These are phyloP conservation scores for Heliornis fulica DNA, from an alignment of 2,113 vertebrate species.

Conservation along the genomic window DNA sequence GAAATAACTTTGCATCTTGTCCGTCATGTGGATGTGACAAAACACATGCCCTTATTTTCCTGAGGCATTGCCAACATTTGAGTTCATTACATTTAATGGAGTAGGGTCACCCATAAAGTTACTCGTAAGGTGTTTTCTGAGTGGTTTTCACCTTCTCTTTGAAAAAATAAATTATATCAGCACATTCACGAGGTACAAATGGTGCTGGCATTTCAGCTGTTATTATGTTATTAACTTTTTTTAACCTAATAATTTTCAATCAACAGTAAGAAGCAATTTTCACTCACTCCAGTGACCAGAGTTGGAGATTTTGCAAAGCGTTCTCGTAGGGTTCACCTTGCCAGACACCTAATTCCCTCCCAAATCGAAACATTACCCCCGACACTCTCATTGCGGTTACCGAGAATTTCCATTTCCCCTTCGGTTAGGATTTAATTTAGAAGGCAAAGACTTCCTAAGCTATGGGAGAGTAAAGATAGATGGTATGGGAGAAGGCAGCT, in stretches of 20 bases:
- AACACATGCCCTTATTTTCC: slow-evolving; percentile 46
- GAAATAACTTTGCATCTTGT: slow-evolving; percentile 39
- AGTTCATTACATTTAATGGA: slow-evolving; percentile 55
- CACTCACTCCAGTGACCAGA: slow-evolving; percentile 32
- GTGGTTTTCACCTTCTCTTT: slow-evolving; percentile 53
- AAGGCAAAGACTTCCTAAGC: slow-evolving; percentile 62
- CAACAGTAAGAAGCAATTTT: slow-evolving; percentile 51
- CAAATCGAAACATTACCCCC: slow-evolving; percentile 38
- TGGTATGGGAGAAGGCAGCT: slow-evolving; percentile 62
- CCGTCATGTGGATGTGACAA: slow-evolving; percentile 36
- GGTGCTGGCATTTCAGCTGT: slow-evolving; percentile 58
- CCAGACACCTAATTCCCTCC: slow-evolving; percentile 34
- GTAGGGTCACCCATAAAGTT: slow-evolving; percentile 20
- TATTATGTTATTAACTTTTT: slow-evolving; percentile 60
- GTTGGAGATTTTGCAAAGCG: background rate
- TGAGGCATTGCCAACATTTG: slow-evolving; percentile 31
- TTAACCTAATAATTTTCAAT: slow-evolving; percentile 63
- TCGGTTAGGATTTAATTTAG: slow-evolving; percentile 69
- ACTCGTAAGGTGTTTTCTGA: slow-evolving; percentile 46
- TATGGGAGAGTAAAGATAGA: slow-evolving; percentile 63
- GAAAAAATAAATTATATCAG: slow-evolving; percentile 53
- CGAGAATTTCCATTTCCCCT: slow-evolving; percentile 59
- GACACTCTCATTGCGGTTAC: background rate
- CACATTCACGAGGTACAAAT: slow-evolving; percentile 37
- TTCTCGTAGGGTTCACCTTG: slow-evolving; percentile 18